Conservation (phyloP, 2,888 invertebrate species). For the Nephrotoma flavescens region DNA sequence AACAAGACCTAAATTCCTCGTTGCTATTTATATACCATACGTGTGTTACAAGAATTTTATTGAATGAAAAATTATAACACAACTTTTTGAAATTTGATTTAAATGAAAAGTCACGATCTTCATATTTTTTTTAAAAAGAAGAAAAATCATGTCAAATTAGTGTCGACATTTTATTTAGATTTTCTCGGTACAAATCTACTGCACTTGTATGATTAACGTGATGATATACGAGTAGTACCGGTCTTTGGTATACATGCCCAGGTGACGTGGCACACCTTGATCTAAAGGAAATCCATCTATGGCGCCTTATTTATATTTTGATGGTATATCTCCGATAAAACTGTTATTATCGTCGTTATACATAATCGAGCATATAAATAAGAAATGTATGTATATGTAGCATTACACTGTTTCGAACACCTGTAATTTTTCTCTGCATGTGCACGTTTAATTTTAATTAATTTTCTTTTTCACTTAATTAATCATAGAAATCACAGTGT, state of each 20-base stretch:
- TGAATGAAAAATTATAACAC: background rate
- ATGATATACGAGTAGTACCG: background rate
- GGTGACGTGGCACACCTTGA: background rate
- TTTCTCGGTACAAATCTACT: background rate
- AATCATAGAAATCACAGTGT: background rate
- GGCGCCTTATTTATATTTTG: background rate
- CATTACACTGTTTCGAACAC: background rate
- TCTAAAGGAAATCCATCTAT: background rate
- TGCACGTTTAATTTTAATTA: background rate
- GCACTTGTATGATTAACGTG: background rate
- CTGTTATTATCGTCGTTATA: background rate
- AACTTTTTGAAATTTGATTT: background rate
- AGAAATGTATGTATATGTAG: background rate
- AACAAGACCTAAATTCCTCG: background rate
- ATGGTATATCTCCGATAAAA: background rate
- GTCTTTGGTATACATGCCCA: background rate
- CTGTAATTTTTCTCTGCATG: background rate
- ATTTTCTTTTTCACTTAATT: background rate
- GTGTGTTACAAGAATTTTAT: background rate
- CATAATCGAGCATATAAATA: no score
- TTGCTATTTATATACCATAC: background rate
- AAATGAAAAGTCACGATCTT: background rate
- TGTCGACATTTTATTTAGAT: background rate
- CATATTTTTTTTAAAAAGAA: background rate
- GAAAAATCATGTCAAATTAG: background rate